Evolutionary conservation across 2,888 invertebrate genomes (phyloP), one percentile per base, ranked within the genome.

Genomic region (Xylota sylvarum): DNA sequence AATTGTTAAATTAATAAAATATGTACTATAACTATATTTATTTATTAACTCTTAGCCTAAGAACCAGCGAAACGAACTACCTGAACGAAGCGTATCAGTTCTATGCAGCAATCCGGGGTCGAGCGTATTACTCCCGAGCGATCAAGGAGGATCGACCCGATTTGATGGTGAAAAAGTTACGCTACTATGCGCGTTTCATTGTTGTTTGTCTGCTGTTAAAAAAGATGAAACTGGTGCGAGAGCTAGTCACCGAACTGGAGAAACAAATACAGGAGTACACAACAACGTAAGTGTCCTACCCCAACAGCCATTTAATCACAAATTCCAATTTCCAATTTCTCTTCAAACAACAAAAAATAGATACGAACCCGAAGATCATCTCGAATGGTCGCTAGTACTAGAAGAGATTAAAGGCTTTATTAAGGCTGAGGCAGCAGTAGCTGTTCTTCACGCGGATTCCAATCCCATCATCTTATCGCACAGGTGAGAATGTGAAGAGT

Each of bases 31-130:
- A 50, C 6, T 10, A 10, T 17, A 35, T 35, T 27, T 9, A 4
- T 48, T 7, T 50, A 6, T 32, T 2, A 89, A 88, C 77, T 94
- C 95, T 50, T 93, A 98, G 98, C 93, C 94, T 99, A 90, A 94
- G 98, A 90, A 99, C 99, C 88, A 98, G 98, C 93, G 98, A 99
- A 93, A 98, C 98, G 43, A 97, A 97, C 93, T 99, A 98, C 93
- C 94, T 99, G 90, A 97, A 97, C 92, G 99, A 99, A 94, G 98
- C 99, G 64, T 98, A 96, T 93, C 97, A 98, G 78, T 99, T 99
- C 93, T 99, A 99, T 94, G 96, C 97, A 64, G 98, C 99, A 14
- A 99, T 99, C 89, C 94, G 98, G 89, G 97, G 97, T 86, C 94
- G 99, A 89, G 97, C 97, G 19, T 99, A 99, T 92, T 99, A 98